Evolutionary conservation across 2,888 invertebrate genomes (phyloP).

Genomic region (Macrophya alboannulata): DNA sequence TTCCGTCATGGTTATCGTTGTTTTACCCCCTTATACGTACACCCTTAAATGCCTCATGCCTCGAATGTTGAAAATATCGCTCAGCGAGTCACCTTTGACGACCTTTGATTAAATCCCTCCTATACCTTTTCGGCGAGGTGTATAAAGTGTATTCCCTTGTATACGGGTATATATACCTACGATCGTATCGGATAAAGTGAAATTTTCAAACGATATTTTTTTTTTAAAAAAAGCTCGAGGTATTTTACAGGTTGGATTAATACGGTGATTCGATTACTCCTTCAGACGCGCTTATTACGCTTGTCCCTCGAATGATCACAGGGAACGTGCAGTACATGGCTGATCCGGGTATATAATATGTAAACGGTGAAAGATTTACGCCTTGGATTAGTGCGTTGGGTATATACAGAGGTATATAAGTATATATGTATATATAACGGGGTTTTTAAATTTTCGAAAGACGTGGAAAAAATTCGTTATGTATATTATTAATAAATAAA

Average conservation of each 20-base stretch:
- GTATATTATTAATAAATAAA: too few species aligned
- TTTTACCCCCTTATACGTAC: not conserved
- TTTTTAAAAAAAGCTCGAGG: not conserved
- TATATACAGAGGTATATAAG: too few species aligned
- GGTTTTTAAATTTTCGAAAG: too few species aligned
- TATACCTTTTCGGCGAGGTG: not conserved
- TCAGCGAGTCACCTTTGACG: not conserved
- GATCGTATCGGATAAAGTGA: constrained; percentile 11
- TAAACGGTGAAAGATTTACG: not conserved
- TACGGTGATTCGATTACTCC: constrained; percentile 19
- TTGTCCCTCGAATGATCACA: not conserved
- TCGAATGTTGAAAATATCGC: not conserved
- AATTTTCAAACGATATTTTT: constrained; percentile 22
- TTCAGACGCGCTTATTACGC: not conserved
- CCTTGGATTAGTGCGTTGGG: not conserved
- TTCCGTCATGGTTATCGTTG: not conserved
- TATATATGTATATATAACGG: too few species aligned
- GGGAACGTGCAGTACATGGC: not conserved
- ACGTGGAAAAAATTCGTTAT: too few species aligned
- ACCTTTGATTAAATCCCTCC: constrained; percentile 8
- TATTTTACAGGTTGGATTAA: constrained; percentile 18
- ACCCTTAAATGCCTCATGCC: not conserved
- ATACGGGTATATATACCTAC: not conserved
- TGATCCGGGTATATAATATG: not conserved
- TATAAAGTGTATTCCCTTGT: not conserved